phyloP scores from a whole-genome alignment of 2,797 vertebrate genomes.

The Poecilia picta region DNA sequence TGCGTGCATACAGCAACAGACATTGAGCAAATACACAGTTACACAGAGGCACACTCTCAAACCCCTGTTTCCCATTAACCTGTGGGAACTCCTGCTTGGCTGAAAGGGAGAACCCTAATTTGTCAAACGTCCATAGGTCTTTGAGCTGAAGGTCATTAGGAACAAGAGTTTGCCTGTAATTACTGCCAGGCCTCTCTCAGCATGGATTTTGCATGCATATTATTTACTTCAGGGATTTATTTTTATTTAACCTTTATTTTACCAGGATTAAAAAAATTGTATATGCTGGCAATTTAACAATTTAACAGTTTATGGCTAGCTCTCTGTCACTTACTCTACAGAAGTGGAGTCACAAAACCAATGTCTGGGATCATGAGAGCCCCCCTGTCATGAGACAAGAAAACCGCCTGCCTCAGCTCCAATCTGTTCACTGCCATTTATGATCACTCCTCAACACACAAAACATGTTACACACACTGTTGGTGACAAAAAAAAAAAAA shows the following conservation, averaged over 20 bases:
- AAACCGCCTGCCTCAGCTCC: too few relatives aligned
- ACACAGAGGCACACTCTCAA: slow-evolving; percentile 24
- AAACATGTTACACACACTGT: too few relatives aligned
- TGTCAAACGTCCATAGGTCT: slow-evolving; percentile 70
- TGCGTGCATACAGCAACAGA: slow-evolving; percentile 27
- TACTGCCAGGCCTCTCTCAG: slow-evolving; percentile 66
- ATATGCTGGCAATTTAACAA: not conserved
- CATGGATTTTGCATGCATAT: slow-evolving; percentile 31
- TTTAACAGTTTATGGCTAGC: too few relatives aligned
- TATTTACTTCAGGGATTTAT: not conserved
- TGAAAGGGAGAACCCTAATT: slow-evolving; percentile 73
- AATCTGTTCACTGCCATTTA: too few relatives aligned
- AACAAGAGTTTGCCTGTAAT: slow-evolving; percentile 80
- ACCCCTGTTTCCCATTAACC: slow-evolving; percentile 79
- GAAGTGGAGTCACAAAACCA: too few relatives aligned
- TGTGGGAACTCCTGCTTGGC: slow-evolving; percentile 60
- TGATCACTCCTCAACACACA: too few relatives aligned
- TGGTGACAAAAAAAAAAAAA: too few relatives aligned
- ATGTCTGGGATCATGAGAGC: too few relatives aligned
- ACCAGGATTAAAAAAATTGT: too few relatives aligned
- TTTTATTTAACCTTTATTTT: too few relatives aligned
- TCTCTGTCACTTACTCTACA: too few relatives aligned
- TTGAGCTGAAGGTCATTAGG: slow-evolving; percentile 74
- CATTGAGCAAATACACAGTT: slow-evolving; percentile 32
- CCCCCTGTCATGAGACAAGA: too few relatives aligned